These are phyloP conservation scores for Dynastes grantii DNA, from an alignment of 2,888 invertebrate species.

Conservation along the genomic window DNA sequence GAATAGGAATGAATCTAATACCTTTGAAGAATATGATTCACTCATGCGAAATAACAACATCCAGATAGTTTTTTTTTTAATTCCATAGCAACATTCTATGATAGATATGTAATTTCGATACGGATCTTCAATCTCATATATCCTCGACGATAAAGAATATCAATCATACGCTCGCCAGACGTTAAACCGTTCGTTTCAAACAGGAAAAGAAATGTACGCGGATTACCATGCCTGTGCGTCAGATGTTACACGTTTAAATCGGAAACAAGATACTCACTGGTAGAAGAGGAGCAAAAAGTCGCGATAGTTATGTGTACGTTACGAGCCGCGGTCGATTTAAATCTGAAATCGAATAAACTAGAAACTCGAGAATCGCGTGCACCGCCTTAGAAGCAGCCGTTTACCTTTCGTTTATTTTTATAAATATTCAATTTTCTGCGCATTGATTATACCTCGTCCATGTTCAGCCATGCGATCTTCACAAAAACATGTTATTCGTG, in stretches of 20 bases:
- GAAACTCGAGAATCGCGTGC: constrained; percentile 47
- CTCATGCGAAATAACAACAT: too few species aligned
- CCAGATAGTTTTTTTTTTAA: too few species aligned
- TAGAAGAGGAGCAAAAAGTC: constrained; percentile 28
- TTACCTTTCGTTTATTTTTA: constrained; percentile 52
- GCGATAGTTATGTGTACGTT: constrained; percentile 12
- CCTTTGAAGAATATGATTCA: too few species aligned
- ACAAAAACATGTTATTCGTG: not conserved
- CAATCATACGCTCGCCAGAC: not conserved
- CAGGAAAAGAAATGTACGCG: constrained; percentile 20
- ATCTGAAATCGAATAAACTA: constrained; percentile 48
- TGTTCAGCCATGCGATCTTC: constrained; percentile 22
- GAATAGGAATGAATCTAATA: too few species aligned
- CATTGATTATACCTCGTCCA: constrained; percentile 44
- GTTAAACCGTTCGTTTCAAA: not conserved
- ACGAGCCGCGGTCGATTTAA: constrained; percentile 42
- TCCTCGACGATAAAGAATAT: not conserved
- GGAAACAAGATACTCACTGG: constrained; percentile 21
- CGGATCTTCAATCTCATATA: too few species aligned
- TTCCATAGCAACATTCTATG: too few species aligned
- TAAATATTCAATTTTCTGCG: constrained; percentile 56
- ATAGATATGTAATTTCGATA: too few species aligned
- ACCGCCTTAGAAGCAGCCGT: constrained; percentile 31
- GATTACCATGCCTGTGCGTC: not conserved
- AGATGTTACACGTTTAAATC: constrained; percentile 22